A percentile compares a stretch with the other conserved stretches of the same genome.
phyloP scores from a whole-genome alignment of 2,113 vertebrate species.

The Phylloscopus whistleri region DNA sequence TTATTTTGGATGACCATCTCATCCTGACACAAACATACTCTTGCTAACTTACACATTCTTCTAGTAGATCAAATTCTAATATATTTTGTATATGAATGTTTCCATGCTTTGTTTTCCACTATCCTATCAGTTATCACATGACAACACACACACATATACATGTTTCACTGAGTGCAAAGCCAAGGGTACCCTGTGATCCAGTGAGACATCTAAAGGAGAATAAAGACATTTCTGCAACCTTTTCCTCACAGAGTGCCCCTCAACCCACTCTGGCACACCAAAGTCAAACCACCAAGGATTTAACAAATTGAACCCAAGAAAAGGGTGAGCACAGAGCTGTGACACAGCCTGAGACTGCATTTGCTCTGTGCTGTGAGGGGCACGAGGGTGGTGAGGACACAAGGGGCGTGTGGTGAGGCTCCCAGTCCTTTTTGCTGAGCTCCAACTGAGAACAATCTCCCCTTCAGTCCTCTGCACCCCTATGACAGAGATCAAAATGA shows the following conservation, averaged over 20 bases:
- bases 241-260: background rate
- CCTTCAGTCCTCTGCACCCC: background rate
- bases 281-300: background rate
- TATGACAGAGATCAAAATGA: background rate
- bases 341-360: background rate
- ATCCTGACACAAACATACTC: background rate
- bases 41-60: background rate
- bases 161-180: background rate
- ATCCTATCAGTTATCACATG: background rate
- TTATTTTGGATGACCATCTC: background rate
- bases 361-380: background rate
- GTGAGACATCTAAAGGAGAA: background rate
- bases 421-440: background rate
- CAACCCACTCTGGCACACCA: background rate
- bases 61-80: background rate
- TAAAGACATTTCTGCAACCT: background rate
- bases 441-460: background rate
- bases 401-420: fast-evolving
- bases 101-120: background rate
- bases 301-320: fast-evolving
- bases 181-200: background rate
- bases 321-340: background rate
- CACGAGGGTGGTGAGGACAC: background rate
- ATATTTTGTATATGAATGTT: background rate
- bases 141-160: fast-evolving